Evolutionary conservation across 2,797 vertebrate species (phyloP).

Genomic region (Melanotaenia parkinsoni): DNA sequence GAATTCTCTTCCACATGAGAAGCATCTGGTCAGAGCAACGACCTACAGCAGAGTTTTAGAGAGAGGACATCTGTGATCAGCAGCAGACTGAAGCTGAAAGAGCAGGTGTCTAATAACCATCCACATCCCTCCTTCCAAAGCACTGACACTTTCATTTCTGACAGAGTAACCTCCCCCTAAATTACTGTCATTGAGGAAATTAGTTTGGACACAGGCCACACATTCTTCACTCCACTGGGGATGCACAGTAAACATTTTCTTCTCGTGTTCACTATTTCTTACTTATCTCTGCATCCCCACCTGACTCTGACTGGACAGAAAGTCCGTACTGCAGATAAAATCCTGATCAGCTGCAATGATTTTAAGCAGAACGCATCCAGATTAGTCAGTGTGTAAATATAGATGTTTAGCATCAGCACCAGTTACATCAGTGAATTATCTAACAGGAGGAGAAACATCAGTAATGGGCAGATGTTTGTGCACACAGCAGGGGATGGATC

Average conservation of each 20-base stretch:
- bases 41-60: not conserved
- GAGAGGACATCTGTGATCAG: constrained; percentile 70
- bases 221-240: constrained; percentile 41
- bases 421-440: constrained; percentile 36
- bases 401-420: constrained; percentile 13
- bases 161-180: constrained; percentile 68
- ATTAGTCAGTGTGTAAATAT: constrained; percentile 25
- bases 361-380: constrained; percentile 3
- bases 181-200: constrained; percentile 83
- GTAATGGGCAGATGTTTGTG: constrained; percentile 54
- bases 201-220: constrained; percentile 81
- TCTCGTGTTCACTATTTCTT: not conserved
- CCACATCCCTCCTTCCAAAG: constrained; percentile 68
- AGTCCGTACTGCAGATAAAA: not conserved
- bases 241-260: constrained; percentile 40
- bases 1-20: not conserved
- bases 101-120: constrained; percentile 84
- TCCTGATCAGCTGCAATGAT: not conserved
- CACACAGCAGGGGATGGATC: constrained; percentile 13
- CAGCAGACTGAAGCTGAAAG: constrained; percentile 68
- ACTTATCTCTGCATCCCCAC: not conserved
- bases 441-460: constrained; percentile 46
- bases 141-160: constrained; percentile 73
- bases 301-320: not conserved
- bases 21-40: not conserved